A percentile compares a stretch with the other conserved stretches of the same genome.
Conservation (phyloP, 2,888 invertebrate genomes). For the Agrochola lota region DNA sequence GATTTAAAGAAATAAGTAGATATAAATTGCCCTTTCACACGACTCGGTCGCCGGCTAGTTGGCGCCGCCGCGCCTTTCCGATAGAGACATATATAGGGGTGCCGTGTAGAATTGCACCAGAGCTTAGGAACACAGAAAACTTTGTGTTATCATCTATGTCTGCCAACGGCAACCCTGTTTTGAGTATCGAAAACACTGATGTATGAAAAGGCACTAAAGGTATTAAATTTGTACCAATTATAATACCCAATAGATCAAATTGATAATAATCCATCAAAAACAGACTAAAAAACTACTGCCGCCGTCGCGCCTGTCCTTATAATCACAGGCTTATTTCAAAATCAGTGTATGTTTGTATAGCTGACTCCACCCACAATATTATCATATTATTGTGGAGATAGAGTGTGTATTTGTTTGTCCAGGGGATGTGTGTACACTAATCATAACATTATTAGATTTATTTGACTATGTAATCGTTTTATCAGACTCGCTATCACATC, state of each 20-base stretch:
- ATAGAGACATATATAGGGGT: constrained; percentile 9
- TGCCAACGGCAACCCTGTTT: background rate
- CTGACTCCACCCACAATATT: background rate
- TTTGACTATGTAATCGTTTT: constrained; percentile 17
- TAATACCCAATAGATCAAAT: background rate
- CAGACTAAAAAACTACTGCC: too few species aligned
- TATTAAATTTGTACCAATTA: too few species aligned
- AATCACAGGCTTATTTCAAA: constrained; percentile 21
- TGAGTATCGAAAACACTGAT: background rate
- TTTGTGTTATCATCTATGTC: background rate
- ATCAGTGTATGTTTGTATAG: constrained; percentile 18
- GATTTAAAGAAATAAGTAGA: constrained; percentile 37
- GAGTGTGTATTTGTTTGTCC: constrained; percentile 4
- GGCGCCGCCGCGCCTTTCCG: constrained; percentile 26
- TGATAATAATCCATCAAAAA: too few species aligned
- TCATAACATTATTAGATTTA: constrained; percentile 29
- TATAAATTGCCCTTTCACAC: constrained; percentile 45
- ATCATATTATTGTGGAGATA: background rate
- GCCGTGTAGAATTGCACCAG: background rate
- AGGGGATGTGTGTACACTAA: background rate
- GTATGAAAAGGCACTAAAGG: too few species aligned
- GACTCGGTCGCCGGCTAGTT: constrained; percentile 16
- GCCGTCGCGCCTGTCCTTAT: too few species aligned
- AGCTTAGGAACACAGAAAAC: background rate
- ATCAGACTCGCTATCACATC: constrained; percentile 25